Percentiles rank a stretch among this genome's conserved stretches.
Evolutionary conservation across 2,113 vertebrate genomes (phyloP).

Genomic region (Nibea coibor): DNA sequence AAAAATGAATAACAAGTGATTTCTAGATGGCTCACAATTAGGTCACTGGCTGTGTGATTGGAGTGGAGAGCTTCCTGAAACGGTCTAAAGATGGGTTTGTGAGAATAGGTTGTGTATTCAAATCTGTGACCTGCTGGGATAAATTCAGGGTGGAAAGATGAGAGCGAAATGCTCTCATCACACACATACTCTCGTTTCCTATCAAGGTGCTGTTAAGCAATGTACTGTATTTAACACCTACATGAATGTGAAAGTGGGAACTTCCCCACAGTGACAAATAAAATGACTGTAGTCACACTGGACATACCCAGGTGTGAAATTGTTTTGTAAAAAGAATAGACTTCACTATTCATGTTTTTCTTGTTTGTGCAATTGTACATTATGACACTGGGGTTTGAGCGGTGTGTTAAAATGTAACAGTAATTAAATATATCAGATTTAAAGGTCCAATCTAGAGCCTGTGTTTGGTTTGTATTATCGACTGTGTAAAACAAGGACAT

Average conservation of each 20-base stretch:
- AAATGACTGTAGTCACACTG: not conserved
- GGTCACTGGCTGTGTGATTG: slow-evolving; percentile 45
- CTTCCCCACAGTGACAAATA: slow-evolving; percentile 1
- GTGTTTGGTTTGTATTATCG: too few species aligned
- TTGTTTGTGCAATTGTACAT: too few species aligned
- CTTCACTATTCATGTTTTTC: not conserved
- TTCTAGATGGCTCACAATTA: slow-evolving; percentile 54
- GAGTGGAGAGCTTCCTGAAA: slow-evolving; percentile 27
- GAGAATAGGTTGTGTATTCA: slow-evolving; percentile 43
- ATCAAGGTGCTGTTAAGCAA: slow-evolving; percentile 43
- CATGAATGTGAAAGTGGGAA: slow-evolving; percentile 18
- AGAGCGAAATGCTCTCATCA: slow-evolving; percentile 35
- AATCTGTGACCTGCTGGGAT: slow-evolving; percentile 63
- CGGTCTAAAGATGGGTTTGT: slow-evolving; percentile 24
- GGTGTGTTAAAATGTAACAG: too few species aligned
- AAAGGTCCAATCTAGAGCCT: too few species aligned
- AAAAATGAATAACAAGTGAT: slow-evolving; percentile 30
- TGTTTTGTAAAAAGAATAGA: slow-evolving; percentile 6
- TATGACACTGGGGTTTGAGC: too few species aligned
- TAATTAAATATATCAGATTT: too few species aligned
- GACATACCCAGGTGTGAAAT: slow-evolving; percentile 14
- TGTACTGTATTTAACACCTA: slow-evolving; percentile 33
- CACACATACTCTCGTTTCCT: not conserved
- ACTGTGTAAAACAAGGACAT: too few species aligned
- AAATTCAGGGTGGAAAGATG: slow-evolving; percentile 45